Base-by-base conservation (phyloP, 2,888 invertebrate species). In the Oscheius myriophilus region DNA sequence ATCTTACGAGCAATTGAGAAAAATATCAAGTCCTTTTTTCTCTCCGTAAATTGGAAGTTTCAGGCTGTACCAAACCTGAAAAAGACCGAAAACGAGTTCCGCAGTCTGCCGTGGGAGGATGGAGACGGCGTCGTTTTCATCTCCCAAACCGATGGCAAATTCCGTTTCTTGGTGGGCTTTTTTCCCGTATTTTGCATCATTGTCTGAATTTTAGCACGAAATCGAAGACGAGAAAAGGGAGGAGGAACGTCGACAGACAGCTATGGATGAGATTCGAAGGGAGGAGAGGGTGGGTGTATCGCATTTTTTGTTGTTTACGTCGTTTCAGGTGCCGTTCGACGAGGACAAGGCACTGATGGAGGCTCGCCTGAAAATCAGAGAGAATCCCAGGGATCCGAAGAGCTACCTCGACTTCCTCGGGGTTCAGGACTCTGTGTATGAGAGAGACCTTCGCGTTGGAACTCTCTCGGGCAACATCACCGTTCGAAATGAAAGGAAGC, bases 401-500 rank as follows among this genome's bases (percentile, higher is more conserved):
- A 25, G 33, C n/a, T 61, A 61, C 25, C 1, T 61, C 6, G 26
- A 46, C 21, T 61, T 61, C 16, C 4, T 46, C 11, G 33, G 26
- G 3, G 42, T 49, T 11, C 14, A 61, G 61, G 61, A 61, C 11
- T 18, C 26, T 46, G 33, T 61, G 9, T 61, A 49, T 45, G 49
- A 61, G 21, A 46, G 33, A 26, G 46, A 49, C 18, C 45, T 46
- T 16, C 16, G 16, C 12, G 25, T 25, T 18, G 61, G 49, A 0
- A 11, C 16, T 9, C 49, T 49, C n/a, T 33, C 61, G 25, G 39
- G 39, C 33, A 39, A 61, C 39, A 21, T 18, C 46, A 49, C 49
- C 11, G 61, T 18, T 26, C 26, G 46, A 25, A 63, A 63, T 33
- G 63, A 63, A 14, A 41, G 63, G 18, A 63, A 63, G 39, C 2